Base-by-base conservation (phyloP, 2,888 invertebrate genomes). In the Dendrolimus pini region DNA sequence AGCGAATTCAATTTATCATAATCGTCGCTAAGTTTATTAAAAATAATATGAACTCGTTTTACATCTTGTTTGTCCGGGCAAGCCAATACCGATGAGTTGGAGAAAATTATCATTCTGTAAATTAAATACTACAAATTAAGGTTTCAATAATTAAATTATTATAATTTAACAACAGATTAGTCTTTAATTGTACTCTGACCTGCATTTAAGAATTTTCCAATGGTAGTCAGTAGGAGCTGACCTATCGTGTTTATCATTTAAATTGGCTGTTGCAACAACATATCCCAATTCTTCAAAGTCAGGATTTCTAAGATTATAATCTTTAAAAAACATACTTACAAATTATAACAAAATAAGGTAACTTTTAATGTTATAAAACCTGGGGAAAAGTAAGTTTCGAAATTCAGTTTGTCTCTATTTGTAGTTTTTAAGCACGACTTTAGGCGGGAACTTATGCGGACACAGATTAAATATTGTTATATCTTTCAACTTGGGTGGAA, bases 151-250 rank as follows among this genome's bases (percentile, higher is more conserved):
- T 10, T 14, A 47, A 55, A 9, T 52, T 54, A n/a, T 41, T 14
- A 58, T 41, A 55, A 47, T 10, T 8, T 41, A 7, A 42, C 54
- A 10, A 30, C 30, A 30, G 30, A 18, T 55, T n/a, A 54, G 47
- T 41, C 7, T 14, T 56, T 54, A 58, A n/a, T 30, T 58, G 58
- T 9, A 42, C 1, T 56, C 60, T 42, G 62, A 84, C 89, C 89
- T 82, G 82, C 89, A 89, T 70, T 89, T 89, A 8, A 90, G 71
- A 66, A 88, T 81, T 82, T 89, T 89, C 90, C 90, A 90, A 63
- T 90, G 89, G 61, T 77, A 84, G 68, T 89, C 75, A 8, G 89
- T 82, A n/a, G 90, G 89, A 2, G 90, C 74, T 10, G 89, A 90
- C 64, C 87, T 78, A 65, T 90, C 90, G 65, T 85, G 89, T 68